Evolutionary conservation across 2,113 vertebrate genomes (phyloP).

Genomic region (Oceanites oceanicus): DNA sequence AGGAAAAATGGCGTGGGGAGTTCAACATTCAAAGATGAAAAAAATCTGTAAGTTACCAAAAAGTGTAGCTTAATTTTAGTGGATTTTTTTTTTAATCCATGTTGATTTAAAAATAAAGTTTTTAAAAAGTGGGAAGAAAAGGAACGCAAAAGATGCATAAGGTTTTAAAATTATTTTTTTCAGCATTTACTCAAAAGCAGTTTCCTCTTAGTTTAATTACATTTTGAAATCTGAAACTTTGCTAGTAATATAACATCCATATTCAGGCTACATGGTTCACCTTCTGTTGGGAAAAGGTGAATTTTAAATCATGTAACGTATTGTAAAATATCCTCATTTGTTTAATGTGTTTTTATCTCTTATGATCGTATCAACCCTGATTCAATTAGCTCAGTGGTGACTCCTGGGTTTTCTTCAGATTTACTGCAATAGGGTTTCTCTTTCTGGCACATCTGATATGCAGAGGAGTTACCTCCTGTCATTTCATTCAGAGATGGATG

Average conservation of each 20-base stretch:
- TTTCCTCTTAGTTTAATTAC: constrained; percentile 26
- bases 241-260: background rate
- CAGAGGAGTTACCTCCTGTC: constrained; percentile 51
- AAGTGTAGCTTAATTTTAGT: background rate
- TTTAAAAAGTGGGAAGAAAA: background rate
- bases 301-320: constrained; percentile 27
- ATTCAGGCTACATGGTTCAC: constrained; percentile 10
- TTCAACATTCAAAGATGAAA: background rate
- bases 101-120: background rate
- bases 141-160: background rate
- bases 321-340: constrained; percentile 63
- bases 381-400: constrained; percentile 68
- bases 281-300: constrained; percentile 34
- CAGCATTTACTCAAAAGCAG: background rate
- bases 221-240: constrained; percentile 16
- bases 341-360: constrained; percentile 75
- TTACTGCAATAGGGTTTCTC: constrained; percentile 48
- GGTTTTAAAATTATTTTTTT: background rate
- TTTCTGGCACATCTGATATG: constrained; percentile 67
- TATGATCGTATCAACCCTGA: constrained; percentile 44
- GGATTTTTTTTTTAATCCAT: background rate
- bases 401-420: constrained; percentile 63
- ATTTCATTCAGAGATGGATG: constrained; percentile 26
- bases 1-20: background rate
- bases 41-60: background rate